Base-by-base conservation (phyloP, 1,140 invertebrate genomes). In the Frieseomelitta varia region DNA sequence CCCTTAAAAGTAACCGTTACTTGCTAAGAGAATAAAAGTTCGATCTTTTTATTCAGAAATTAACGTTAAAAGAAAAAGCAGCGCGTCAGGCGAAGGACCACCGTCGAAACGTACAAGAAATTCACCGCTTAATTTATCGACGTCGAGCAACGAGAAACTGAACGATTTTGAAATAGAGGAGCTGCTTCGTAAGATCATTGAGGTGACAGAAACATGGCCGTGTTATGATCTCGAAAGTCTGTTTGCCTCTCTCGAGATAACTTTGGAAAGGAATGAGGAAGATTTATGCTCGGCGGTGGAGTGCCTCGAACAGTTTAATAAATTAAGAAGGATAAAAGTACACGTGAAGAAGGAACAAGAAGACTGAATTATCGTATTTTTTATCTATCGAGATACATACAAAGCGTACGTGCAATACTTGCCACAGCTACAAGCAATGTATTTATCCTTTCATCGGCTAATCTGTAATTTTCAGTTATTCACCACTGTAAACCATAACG, bases 221-320 rank as follows among this genome's bases (percentile, higher is more conserved):
- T 92, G 91, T 73, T 82, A 91, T 61, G 85, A 90, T 17, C 72
- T 94, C 6, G 92, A 93, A 65, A 88, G 68, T 63, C 84, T 94
- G 21, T 92, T 87, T n/a, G 76, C 88, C 2, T 88, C 87, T 0
- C 81, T 94, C 12, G 90, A 93, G 61, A 65, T 85, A 14, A 78
- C 86, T 19, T 39, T 93, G 21, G 91, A 93, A n/a, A 91, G 61
- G 30, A 85, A 75, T 14, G 87, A 88, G 11, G 90, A 86, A 10
- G 89, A 92, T 21, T 30, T 85, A 27, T 90, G 81, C 65, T 34
- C 47, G 0, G 75, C 85, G 0, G 71, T 92, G 24, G 89, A 92
- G 0, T 92, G 92, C n/a, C 81, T 93, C 10, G 76, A 76, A 11
- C 87, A 79, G 30, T 93, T 92, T 67, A 78, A 85, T 11, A 79